These are phyloP conservation scores for Pachypeltis micranthus DNA, from an alignment of 1,140 invertebrate genomes.

Conservation along the genomic window DNA sequence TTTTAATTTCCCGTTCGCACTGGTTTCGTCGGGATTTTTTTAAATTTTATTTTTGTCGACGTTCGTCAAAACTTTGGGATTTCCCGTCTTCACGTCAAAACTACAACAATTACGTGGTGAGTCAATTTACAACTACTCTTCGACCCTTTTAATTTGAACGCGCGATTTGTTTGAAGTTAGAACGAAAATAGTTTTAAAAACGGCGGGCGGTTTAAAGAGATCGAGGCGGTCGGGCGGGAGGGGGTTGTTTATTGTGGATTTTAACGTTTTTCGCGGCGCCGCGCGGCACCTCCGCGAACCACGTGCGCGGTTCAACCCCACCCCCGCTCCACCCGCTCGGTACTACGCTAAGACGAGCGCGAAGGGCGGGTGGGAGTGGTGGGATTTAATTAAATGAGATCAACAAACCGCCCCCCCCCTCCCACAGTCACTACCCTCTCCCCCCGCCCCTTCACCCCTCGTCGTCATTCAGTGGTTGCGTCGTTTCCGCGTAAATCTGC, in stretches of 20 bases:
- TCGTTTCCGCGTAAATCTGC: background rate
- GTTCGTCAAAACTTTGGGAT: background rate
- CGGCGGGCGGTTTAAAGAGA: background rate
- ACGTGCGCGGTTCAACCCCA: background rate
- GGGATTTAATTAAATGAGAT: background rate
- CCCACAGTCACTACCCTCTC: too few species aligned
- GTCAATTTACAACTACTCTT: background rate
- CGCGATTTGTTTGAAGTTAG: too few species aligned
- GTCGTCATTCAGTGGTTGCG: background rate
- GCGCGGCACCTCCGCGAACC: background rate
- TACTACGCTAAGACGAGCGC: too few species aligned
- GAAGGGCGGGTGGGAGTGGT: too few species aligned
- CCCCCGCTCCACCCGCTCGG: background rate
- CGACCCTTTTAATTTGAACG: background rate
- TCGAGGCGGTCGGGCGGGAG: background rate
- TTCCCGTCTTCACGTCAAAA: background rate
- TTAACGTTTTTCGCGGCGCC: background rate
- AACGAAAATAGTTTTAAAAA: too few species aligned
- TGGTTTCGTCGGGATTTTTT: background rate
- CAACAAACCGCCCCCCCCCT: background rate
- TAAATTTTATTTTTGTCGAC: background rate
- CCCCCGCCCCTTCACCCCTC: too few species aligned
- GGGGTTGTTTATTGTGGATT: background rate
- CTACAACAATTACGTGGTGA: background rate
- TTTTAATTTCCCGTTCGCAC: background rate